Percentiles rank a stretch among this genome's conserved stretches.
Conservation (phyloP, 1,140 invertebrate species). For the Platyscapa corneri region DNA sequence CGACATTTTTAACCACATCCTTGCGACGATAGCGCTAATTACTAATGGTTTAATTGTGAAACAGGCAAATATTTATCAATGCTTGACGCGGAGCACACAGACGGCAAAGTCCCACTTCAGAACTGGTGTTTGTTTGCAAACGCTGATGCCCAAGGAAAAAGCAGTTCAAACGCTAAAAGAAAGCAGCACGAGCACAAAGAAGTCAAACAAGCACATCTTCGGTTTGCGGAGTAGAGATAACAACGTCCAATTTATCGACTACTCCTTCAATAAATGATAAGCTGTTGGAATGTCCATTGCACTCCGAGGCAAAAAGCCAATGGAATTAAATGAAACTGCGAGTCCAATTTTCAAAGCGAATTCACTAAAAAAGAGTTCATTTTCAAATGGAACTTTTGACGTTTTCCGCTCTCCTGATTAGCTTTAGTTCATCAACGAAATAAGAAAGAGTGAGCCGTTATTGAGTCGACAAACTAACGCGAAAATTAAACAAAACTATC, state of each 20-base stretch:
- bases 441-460: too few relatives aligned
- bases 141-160: constrained; percentile 70
- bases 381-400: not conserved
- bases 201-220: constrained; percentile 73
- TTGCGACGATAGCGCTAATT: not conserved
- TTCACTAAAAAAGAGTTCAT: not conserved
- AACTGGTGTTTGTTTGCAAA: constrained; percentile 75
- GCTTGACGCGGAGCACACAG: constrained; percentile 78
- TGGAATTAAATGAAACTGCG: not conserved
- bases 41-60: not conserved
- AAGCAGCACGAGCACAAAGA: constrained; percentile 73
- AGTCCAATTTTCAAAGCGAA: not conserved
- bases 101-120: constrained; percentile 76
- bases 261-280: constrained; percentile 24
- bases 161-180: constrained; percentile 77
- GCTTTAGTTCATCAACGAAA: not conserved
- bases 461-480: too few relatives aligned
- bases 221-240: constrained; percentile 73
- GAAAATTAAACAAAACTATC: too few relatives aligned
- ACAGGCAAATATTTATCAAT: constrained; percentile 76
- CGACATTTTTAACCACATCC: too few relatives aligned
- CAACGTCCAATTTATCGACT: constrained; percentile 30
- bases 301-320: not conserved
- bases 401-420: not conserved
- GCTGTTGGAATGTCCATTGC: not conserved